Base-by-base conservation (phyloP, 2,113 vertebrate genomes). In the Cricetomys ansorgei region DNA sequence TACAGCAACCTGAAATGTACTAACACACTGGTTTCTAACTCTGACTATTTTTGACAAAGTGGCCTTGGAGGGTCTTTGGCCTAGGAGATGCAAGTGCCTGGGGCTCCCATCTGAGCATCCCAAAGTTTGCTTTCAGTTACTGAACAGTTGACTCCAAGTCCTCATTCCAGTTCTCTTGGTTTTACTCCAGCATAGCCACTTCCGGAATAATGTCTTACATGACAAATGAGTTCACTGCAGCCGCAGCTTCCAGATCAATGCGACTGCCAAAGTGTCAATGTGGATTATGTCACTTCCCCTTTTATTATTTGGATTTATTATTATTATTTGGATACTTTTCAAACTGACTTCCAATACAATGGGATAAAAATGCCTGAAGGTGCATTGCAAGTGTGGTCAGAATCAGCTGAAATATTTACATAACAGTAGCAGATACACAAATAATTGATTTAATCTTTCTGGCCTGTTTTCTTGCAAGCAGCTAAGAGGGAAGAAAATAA, bases 261-360 rank as follows among this genome's bases (percentile, higher is more conserved):
- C 37, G 11, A 50, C n/a, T 53, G 50, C 43, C 2, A 12, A 89
- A 64, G 92, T 40, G 45, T 21, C 75, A 75, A 13, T 2, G 1
- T 31, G 31, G 9, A n/a, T 70, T 55, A 69, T 73, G 88, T 95
- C 93, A 77, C 69, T 69, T 97, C 93, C 34, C 53, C 87, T 95
- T 45, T n/a, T 50, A 93, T 76, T 65, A 55, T n/a, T n/a, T n/a
- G n/a, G n/a, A n/a, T n/a, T n/a, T n/a, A n/a, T n/a, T n/a, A n/a
- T n/a, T n/a, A n/a, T n/a, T n/a, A 4, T 73, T 43, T 72, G 40
- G 15, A 40, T 75, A 79, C 40, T 37, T 65, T 70, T 76, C 80
- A 43, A 40, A 84, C n/a, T 83, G 55, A 73, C 50, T 62, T 62
- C 48, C n/a, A 87, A 73, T 75, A 64, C 37, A 65, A 31, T 1